phyloP scores from a whole-genome alignment of 2,888 invertebrate genomes.

The Anagyrus pseudococci region DNA sequence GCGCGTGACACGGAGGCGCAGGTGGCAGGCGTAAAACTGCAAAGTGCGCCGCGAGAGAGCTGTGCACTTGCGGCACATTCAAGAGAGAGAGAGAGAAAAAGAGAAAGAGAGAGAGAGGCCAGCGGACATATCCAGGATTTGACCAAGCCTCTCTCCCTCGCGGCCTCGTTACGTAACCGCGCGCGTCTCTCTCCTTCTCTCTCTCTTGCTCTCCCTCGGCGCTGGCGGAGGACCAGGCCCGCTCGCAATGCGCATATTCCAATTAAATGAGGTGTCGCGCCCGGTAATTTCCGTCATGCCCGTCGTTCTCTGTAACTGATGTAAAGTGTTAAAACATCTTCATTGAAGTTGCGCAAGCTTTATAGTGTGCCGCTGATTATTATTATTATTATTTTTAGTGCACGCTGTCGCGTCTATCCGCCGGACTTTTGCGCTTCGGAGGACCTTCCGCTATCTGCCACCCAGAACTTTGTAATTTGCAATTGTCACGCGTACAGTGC shows the following conservation, averaged over 20 bases:
- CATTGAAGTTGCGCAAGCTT: neutral
- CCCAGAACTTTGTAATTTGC: too few relatives aligned
- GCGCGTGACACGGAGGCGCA: slow-evolving; percentile 18
- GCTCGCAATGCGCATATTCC: slow-evolving; percentile 19
- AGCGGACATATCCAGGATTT: neutral
- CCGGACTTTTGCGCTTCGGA: neutral
- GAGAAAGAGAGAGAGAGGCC: too few relatives aligned
- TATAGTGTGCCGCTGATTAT: neutral
- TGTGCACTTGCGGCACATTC: too few relatives aligned
- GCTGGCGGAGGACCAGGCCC: slow-evolving; percentile 17
- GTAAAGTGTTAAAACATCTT: neutral
- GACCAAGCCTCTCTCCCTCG: neutral
- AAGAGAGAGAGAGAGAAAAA: too few relatives aligned
- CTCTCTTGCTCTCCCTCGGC: too few relatives aligned
- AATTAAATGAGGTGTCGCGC: slow-evolving; percentile 31
- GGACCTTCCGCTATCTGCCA: too few relatives aligned
- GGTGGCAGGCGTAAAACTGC: slow-evolving; percentile 5
- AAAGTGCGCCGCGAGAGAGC: neutral
- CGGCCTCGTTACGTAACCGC: neutral
- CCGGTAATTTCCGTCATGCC: slow-evolving; percentile 12
- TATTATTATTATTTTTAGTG: neutral
- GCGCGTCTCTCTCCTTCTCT: too few relatives aligned
- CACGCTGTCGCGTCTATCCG: neutral
- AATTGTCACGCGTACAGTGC: too few relatives aligned
- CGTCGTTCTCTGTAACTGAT: neutral